Conservation (phyloP, 2,888 invertebrate genomes). For the Morpho deidamia region DNA sequence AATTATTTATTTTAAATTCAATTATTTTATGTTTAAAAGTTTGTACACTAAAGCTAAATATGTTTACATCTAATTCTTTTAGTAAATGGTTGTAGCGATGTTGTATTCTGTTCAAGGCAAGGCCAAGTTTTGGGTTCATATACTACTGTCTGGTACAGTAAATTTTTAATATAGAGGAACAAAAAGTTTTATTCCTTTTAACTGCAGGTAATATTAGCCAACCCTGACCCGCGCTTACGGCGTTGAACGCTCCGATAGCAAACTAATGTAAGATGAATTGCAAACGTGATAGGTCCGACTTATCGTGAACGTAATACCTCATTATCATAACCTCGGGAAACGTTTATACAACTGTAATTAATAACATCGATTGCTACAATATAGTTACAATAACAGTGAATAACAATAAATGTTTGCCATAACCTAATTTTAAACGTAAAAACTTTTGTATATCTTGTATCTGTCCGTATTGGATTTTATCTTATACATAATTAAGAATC, state of each 20-base stretch:
- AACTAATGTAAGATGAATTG: constrained; percentile 11
- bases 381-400: background rate
- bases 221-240: background rate
- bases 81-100: no score
- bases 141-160: no score
- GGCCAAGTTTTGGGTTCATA: no score
- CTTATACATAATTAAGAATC: no score
- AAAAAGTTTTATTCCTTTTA: background rate
- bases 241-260: constrained; percentile 9
- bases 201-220: background rate
- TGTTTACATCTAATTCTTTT: no score
- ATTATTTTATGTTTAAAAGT: no score
- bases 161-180: no score
- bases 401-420: background rate
- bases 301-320: constrained; percentile 9
- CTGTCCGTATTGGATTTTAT: no score
- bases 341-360: constrained; percentile 6
- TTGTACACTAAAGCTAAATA: no score
- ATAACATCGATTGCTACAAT: background rate
- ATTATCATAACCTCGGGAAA: constrained; percentile 8
- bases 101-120: no score
- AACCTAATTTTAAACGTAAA: background rate
- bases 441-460: background rate
- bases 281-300: constrained; percentile 20
- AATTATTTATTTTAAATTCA: no score